Evolutionary conservation across 2,797 vertebrate genomes (phyloP).

Genomic region (Naso thynnoides): DNA sequence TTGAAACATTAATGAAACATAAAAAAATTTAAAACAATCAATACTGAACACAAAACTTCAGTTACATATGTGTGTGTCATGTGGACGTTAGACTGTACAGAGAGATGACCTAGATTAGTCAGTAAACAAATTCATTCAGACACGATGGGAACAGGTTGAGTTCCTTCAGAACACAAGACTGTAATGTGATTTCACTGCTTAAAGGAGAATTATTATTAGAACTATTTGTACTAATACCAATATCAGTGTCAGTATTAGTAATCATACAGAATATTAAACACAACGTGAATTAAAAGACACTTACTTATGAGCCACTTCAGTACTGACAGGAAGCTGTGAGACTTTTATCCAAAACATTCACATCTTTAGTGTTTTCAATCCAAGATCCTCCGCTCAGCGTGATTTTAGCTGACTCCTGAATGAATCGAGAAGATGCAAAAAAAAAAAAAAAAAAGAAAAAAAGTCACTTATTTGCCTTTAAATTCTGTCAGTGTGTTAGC

Average conservation of each 20-base stretch:
- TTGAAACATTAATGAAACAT: neutral
- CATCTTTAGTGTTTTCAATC: constrained; percentile 46
- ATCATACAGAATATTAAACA: constrained; percentile 3
- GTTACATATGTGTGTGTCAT: constrained; percentile 1
- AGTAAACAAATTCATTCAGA: constrained; percentile 44
- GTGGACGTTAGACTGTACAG: constrained; percentile 11
- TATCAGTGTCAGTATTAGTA: neutral
- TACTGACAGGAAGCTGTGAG: constrained; percentile 19
- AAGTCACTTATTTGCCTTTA: constrained; percentile 26
- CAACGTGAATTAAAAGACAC: constrained; percentile 28
- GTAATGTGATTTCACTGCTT: neutral
- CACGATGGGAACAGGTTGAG: constrained; percentile 27
- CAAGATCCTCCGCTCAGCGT: neutral
- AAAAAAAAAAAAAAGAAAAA: neutral
- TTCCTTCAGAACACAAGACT: neutral
- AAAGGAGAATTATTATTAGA: neutral
- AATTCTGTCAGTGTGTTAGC: constrained; percentile 30
- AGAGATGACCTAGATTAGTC: constrained; percentile 54
- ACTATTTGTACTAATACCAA: neutral
- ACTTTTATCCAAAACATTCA: constrained; percentile 37
- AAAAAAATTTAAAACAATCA: neutral
- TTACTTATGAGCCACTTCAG: constrained; percentile 59
- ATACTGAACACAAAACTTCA: neutral
- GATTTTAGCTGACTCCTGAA: constrained; percentile 41
- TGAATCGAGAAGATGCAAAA: constrained; percentile 21